Evolutionary conservation across 2,888 invertebrate species (phyloP).

Genomic region (Galerucella calmariensis): DNA sequence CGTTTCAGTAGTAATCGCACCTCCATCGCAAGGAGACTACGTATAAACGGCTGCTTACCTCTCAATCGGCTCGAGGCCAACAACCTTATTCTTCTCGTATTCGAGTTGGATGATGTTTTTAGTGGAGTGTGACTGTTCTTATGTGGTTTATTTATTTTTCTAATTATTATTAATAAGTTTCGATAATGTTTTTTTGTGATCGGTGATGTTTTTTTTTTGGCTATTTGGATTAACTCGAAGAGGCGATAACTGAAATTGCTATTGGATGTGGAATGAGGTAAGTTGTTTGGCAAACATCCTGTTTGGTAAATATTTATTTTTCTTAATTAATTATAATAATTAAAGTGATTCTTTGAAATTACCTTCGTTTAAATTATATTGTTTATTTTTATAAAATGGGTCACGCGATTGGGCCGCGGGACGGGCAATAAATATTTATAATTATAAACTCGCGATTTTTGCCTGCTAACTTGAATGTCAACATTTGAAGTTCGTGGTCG

Average conservation of each 20-base stretch:
- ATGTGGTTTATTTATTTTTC: neutral
- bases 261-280: conserved; percentile 54
- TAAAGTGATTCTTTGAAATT: neutral
- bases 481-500: neutral
- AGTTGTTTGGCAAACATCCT: conserved; percentile 34
- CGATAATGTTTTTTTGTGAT: conserved; percentile 19
- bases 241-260: conserved; percentile 24
- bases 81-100: conserved; percentile 38
- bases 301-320: neutral
- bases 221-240: conserved; percentile 36
- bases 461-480: neutral
- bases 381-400: neutral
- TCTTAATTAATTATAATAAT: too few relatives aligned
- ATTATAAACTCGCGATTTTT: neutral
- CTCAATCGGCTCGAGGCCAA: conserved; percentile 34
- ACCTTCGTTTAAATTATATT: neutral
- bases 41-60: neutral
- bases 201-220: conserved; percentile 31
- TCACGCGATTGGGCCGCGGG: neutral
- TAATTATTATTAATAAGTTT: neutral
- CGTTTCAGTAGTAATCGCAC: conserved; percentile 22
- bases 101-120: conserved; percentile 35
- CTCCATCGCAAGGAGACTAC: neutral
- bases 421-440: neutral
- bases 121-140: conserved; percentile 33